Conservation (phyloP, 2,113 vertebrate genomes). For the Thunnus maccoyii region DNA sequence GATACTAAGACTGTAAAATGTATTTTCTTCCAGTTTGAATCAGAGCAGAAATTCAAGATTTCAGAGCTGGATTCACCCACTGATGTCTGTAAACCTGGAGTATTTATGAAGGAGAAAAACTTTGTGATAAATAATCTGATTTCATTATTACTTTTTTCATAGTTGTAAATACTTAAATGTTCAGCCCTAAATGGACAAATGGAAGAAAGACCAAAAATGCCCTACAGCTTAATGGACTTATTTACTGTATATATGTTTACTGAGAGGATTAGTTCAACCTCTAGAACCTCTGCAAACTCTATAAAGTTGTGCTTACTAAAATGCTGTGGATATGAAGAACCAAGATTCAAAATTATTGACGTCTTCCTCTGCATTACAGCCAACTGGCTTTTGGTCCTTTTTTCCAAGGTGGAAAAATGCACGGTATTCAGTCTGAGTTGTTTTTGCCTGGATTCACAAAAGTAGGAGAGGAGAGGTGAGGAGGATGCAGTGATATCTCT, state of each 20-base stretch:
- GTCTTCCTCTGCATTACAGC: conserved; percentile 34
- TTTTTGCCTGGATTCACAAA: conserved; percentile 29
- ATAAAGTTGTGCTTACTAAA: neutral
- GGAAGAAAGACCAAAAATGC: too few species aligned
- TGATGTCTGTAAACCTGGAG: neutral
- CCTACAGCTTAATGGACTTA: too few species aligned
- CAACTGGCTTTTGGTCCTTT: conserved; percentile 69
- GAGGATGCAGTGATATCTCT: conserved; percentile 21
- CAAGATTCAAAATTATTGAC: neutral
- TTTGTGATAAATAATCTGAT: too few species aligned
- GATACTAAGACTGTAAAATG: too few species aligned
- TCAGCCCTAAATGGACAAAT: too few species aligned
- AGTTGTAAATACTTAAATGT: too few species aligned
- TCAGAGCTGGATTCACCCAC: too few species aligned
- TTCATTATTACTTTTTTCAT: too few species aligned
- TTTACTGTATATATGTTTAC: too few species aligned
- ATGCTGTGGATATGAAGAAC: neutral
- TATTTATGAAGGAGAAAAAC: too few species aligned
- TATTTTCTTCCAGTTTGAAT: neutral
- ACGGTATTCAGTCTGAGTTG: conserved; percentile 54
- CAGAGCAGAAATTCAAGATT: too few species aligned
- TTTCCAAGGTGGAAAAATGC: conserved; percentile 75
- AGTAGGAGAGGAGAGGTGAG: conserved; percentile 27
- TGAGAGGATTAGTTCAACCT: neutral
- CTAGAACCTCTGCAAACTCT: conserved; percentile 26